Evolutionary conservation across 2,888 invertebrate genomes (phyloP).

Genomic region (Cryptosula pallasiana): DNA sequence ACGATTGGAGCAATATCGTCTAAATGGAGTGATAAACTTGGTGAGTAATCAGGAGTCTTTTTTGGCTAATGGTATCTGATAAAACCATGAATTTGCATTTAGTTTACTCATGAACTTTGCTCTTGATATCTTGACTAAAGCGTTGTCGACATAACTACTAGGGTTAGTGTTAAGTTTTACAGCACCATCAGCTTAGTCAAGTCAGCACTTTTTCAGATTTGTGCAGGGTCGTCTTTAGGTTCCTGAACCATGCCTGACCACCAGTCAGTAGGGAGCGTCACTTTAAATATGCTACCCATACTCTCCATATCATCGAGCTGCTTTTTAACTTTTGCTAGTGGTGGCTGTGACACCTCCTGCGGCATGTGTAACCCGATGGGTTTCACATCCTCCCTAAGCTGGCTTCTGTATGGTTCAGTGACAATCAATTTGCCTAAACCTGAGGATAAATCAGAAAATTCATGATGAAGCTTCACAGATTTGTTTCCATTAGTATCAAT

Average conservation of each 20-base stretch:
- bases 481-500: neutral
- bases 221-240: neutral
- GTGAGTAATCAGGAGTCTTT: neutral
- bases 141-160: neutral
- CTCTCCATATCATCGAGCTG: neutral
- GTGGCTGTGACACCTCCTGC: neutral
- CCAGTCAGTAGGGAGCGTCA: neutral
- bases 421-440: neutral
- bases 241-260: neutral
- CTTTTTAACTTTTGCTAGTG: neutral
- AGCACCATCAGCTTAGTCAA: neutral
- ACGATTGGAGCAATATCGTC: neutral
- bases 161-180: neutral
- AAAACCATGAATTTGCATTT: neutral
- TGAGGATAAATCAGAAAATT: constrained; percentile 14
- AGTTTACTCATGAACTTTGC: neutral
- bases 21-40: neutral
- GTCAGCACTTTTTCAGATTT: neutral
- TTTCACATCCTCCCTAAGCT: constrained; percentile 7
- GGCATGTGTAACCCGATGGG: neutral
- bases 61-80: neutral
- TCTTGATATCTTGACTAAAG: neutral
- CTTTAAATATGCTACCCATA: neutral
- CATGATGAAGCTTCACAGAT: constrained; percentile 1
- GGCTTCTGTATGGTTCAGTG: constrained; percentile 2